Percentiles rank a stretch among this genome's conserved stretches.
These are phyloP conservation scores for Pseudorasbora parva DNA, from an alignment of 2,113 vertebrate genomes.

Conservation along the genomic window DNA sequence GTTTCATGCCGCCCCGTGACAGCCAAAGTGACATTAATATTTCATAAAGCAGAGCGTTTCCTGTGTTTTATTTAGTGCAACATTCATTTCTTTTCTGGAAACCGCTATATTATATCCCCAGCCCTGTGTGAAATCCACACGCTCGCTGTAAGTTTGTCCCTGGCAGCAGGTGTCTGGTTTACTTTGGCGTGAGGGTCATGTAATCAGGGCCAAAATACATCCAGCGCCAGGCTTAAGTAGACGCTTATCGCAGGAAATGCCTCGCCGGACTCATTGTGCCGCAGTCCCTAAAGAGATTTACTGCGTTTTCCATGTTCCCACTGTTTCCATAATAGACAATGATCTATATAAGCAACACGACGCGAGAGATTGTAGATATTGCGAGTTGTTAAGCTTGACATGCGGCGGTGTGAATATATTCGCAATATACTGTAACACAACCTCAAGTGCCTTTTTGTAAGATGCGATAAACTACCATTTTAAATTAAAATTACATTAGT, in stretches of 20 bases:
- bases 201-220: background rate
- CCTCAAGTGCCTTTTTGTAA: background rate
- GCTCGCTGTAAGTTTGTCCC: background rate
- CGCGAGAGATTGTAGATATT: background rate
- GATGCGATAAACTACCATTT: background rate
- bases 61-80: conserved; percentile 8
- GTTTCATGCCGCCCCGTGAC: background rate
- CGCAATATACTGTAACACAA: background rate
- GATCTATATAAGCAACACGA: background rate
- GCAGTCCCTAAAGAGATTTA: conserved; percentile 35
- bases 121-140: background rate
- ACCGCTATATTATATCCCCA: background rate
- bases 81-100: background rate
- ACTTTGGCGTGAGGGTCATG: background rate
- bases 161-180: conserved; percentile 14
- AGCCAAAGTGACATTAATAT: background rate
- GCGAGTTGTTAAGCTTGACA: background rate
- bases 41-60: background rate
- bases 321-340: background rate
- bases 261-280: conserved; percentile 28
- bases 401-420: background rate
- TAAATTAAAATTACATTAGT: background rate
- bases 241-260: conserved; percentile 23
- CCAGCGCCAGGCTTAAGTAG: background rate
- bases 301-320: background rate